These are phyloP conservation scores for Druceiella hillmani DNA, from an alignment of 2,888 invertebrate species.

Conservation along the genomic window DNA sequence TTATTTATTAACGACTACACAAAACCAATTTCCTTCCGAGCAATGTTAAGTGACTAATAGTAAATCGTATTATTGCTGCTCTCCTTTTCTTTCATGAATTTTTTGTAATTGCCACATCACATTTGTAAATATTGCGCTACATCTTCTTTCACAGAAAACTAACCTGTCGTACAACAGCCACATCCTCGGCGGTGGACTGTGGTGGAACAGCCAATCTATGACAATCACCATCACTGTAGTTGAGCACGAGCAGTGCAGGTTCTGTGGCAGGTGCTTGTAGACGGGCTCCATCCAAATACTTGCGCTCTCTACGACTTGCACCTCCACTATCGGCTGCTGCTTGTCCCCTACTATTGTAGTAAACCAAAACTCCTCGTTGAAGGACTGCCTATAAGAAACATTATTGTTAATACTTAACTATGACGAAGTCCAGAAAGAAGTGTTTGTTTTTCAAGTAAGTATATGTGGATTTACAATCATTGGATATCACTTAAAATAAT, in stretches of 20 bases:
- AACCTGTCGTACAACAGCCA: constrained; percentile 43
- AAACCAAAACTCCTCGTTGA: constrained; percentile 61
- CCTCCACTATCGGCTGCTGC: constrained; percentile 52
- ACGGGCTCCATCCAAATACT: constrained; percentile 59
- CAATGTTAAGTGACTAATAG: no score
- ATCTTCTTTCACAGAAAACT: neutral
- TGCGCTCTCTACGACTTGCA: constrained; percentile 51
- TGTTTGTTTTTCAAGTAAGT: no score
- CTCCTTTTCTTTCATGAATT: no score
- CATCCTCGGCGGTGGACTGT: constrained; percentile 26
- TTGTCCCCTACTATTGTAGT: constrained; percentile 57
- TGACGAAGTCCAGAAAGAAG: neutral
- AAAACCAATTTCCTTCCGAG: no score
- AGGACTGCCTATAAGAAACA: constrained; percentile 50
- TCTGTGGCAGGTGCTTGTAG: constrained; percentile 40
- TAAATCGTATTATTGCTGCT: no score
- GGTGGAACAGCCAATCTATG: constrained; percentile 48
- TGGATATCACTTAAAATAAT: no score
- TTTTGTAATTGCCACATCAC: no score
- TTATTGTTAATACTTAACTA: neutral
- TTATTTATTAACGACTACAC: no score
- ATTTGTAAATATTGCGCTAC: constrained; percentile 2
- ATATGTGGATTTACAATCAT: no score
- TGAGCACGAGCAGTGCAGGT: constrained; percentile 43
- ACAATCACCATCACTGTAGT: constrained; percentile 54